Evolutionary conservation across 35 echinoderm and acorn worm species (phyloP).

Genomic region (Heliocidaris erythrogramma): DNA sequence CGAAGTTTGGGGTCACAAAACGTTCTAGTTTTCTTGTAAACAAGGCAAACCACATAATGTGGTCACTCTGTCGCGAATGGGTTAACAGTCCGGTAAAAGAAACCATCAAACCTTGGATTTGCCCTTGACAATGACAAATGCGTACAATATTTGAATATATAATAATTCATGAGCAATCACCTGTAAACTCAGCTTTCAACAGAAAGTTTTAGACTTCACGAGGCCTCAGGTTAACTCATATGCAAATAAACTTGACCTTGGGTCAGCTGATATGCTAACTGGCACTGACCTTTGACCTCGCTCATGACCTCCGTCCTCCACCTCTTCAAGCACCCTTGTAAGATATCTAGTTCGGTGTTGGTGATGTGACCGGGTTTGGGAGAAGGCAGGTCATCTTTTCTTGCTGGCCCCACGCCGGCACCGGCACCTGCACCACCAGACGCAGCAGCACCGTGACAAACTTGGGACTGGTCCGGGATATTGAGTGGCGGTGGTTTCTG

Average conservation of each 20-base stretch:
- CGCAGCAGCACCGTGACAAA: neutral
- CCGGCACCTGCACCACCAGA: neutral
- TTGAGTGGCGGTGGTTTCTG: slow-evolving; percentile 13
- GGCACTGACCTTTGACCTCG: slow-evolving; percentile 85
- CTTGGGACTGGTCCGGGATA: neutral
- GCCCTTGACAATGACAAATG: neutral
- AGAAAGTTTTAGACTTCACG: too few relatives aligned
- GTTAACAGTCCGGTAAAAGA: neutral
- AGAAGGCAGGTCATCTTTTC: neutral
- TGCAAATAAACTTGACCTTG: too few relatives aligned
- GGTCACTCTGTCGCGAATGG: too few relatives aligned
- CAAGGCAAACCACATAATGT: too few relatives aligned
- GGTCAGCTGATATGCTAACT: neutral
- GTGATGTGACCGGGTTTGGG: slow-evolving; percentile 81
- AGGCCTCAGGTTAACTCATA: too few relatives aligned
- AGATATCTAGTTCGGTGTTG: slow-evolving; percentile 74
- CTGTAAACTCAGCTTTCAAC: too few relatives aligned
- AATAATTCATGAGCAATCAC: too few relatives aligned
- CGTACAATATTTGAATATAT: too few relatives aligned
- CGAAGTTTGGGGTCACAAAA: too few relatives aligned
- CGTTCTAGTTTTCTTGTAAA: too few relatives aligned
- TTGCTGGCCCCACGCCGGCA: neutral
- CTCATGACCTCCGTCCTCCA: slow-evolving; percentile 91
- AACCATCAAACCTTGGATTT: neutral
- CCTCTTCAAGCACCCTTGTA: slow-evolving; percentile 81